Percentiles rank a stretch among this genome's conserved stretches.
Evolutionary conservation across 2,113 vertebrate species (phyloP).

Genomic region (Gallinago paraguaiae): DNA sequence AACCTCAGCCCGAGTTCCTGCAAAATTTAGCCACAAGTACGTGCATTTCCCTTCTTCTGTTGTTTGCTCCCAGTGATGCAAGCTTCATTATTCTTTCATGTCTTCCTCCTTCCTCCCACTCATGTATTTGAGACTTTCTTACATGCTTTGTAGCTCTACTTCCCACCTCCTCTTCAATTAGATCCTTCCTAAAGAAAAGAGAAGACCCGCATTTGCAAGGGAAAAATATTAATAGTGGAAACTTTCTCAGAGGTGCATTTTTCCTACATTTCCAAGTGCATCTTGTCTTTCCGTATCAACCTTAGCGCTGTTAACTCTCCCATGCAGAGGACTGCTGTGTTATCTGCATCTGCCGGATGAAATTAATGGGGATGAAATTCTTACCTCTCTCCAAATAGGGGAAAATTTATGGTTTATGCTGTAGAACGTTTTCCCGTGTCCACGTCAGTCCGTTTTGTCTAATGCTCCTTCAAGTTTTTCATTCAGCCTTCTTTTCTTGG

Average conservation of each 20-base stretch:
- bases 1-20: slow-evolving; percentile 16
- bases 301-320: slow-evolving; percentile 5
- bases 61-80: slow-evolving; percentile 42
- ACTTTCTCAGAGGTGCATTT: slow-evolving; percentile 14
- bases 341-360: background rate
- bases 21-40: slow-evolving; percentile 9
- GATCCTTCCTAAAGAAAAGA: slow-evolving; percentile 30
- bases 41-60: background rate
- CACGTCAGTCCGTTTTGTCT: background rate
- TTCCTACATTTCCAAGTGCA: slow-evolving; percentile 13
- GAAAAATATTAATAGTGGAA: slow-evolving; percentile 50
- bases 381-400: background rate
- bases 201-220: slow-evolving; percentile 50
- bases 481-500: background rate
- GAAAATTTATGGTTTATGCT: background rate
- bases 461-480: background rate
- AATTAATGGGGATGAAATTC: slow-evolving; percentile 13
- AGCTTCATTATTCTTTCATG: slow-evolving; percentile 57
- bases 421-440: background rate
- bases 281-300: slow-evolving; percentile 22
- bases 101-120: slow-evolving; percentile 60
- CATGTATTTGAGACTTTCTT: slow-evolving; percentile 43
- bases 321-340: background rate
- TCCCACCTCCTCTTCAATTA: slow-evolving; percentile 54
- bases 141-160: slow-evolving; percentile 38